Conservation (phyloP, 2,797 vertebrate genomes). For the Limosa lapponica region DNA sequence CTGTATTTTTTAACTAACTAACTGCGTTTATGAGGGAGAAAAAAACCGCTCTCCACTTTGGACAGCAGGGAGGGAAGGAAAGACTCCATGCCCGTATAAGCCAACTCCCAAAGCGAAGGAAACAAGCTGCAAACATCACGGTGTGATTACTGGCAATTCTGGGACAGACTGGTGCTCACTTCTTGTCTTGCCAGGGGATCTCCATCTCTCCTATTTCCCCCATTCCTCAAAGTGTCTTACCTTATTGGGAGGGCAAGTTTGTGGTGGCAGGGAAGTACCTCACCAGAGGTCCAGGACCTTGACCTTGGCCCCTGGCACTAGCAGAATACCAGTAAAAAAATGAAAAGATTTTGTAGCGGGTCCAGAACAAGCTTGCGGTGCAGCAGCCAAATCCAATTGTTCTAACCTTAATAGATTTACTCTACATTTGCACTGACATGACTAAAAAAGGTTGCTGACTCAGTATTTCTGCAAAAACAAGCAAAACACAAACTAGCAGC, state of each 20-base stretch:
- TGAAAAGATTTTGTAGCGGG: neutral
- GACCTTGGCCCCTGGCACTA: neutral
- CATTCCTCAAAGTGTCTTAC: neutral
- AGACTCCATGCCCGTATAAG: neutral
- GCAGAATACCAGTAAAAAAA: neutral
- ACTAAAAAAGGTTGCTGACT: conserved; percentile 40
- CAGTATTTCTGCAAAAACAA: conserved; percentile 35
- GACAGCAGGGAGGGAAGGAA: neutral
- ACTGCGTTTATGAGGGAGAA: neutral
- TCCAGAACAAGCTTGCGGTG: neutral
- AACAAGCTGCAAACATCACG: accelerated
- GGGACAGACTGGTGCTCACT: neutral
- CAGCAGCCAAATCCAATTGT: neutral
- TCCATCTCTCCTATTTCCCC: neutral
- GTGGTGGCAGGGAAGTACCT: neutral
- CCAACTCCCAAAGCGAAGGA: neutral
- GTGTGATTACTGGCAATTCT: neutral
- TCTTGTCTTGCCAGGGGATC: neutral
- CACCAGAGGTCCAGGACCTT: neutral
- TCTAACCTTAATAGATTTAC: conserved; percentile 23
- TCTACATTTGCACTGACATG: conserved; percentile 24
- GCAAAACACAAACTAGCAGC: conserved; percentile 10
- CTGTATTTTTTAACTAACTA: neutral
- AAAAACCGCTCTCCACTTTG: neutral
- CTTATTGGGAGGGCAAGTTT: neutral